phyloP scores from a whole-genome alignment of 1,140 invertebrate genomes.

The Hydropsyche tenuis region DNA sequence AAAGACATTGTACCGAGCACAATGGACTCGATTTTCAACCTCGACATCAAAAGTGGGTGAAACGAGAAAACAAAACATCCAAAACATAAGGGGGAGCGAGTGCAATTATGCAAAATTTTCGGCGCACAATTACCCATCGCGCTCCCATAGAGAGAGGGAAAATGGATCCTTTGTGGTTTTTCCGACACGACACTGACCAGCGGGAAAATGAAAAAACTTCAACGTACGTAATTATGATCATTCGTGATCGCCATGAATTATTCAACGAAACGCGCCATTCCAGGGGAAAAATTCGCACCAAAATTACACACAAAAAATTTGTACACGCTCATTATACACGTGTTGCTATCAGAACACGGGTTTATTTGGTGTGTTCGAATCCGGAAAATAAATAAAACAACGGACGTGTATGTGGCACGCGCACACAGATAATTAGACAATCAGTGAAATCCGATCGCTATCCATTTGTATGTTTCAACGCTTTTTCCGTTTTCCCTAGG shows the following conservation, averaged over 20 bases:
- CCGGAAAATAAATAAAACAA: too few species aligned
- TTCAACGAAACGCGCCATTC: background rate
- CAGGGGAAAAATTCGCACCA: background rate
- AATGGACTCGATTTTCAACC: background rate
- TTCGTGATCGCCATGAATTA: constrained; percentile 6
- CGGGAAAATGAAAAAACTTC: constrained; percentile 8
- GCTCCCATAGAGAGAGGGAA: background rate
- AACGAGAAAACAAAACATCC: background rate
- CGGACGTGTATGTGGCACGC: background rate
- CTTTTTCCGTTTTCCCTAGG: constrained; percentile 21
- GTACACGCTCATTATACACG: too few species aligned
- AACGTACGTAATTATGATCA: background rate
- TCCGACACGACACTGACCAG: background rate
- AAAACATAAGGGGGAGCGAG: background rate
- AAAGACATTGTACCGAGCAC: background rate
- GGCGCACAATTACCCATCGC: constrained; percentile 18
- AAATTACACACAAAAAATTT: background rate
- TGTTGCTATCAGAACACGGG: too few species aligned
- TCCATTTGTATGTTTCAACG: constrained; percentile 18
- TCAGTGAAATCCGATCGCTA: constrained; percentile 17
- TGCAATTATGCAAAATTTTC: constrained; percentile 34
- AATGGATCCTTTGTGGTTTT: constrained; percentile 1
- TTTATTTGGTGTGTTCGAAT: too few species aligned
- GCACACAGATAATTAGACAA: constrained; percentile 5
- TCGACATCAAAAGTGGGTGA: background rate